Percentiles rank a stretch among this genome's conserved stretches.
These are phyloP conservation scores for Microctenopoma steveboyesi DNA, from an alignment of 2,797 vertebrate genomes.

Conservation along the genomic window DNA sequence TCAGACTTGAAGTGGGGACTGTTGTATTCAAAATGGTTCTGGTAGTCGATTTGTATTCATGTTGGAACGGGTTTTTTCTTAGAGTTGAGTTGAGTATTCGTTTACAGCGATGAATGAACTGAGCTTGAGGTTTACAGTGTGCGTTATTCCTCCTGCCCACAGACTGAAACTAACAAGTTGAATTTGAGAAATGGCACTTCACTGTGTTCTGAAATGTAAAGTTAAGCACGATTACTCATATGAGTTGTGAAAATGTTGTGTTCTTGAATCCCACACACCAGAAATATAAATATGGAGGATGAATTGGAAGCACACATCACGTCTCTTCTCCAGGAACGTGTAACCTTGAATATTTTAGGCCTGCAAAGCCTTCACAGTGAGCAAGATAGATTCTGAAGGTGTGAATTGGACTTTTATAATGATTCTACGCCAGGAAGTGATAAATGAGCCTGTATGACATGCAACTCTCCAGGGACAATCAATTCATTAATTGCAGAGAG, in stretches of 20 bases:
- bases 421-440: conserved; percentile 46
- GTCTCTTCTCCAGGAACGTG: conserved; percentile 22
- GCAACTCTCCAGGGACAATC: conserved; percentile 59
- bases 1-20: conserved; percentile 32
- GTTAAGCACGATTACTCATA: conserved; percentile 6
- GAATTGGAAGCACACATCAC: conserved; percentile 8
- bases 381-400: conserved; percentile 60
- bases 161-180: no score
- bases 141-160: no score
- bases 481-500: conserved; percentile 51
- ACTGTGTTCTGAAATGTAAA: neutral
- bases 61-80: conserved; percentile 1
- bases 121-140: conserved; percentile 1
- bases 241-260: conserved; percentile 4
- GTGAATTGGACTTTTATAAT: conserved; percentile 70
- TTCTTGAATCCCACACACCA: conserved; percentile 4
- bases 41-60: conserved; percentile 6
- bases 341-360: conserved; percentile 52
- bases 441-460: conserved; percentile 59
- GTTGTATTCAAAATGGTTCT: conserved; percentile 21
- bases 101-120: neutral
- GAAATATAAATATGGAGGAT: conserved; percentile 24
- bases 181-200: no score
- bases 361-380: conserved; percentile 29
- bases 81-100: conserved; percentile 7